Base-by-base conservation (phyloP, 2,888 invertebrate genomes). In the Microctonus hyperodae region DNA sequence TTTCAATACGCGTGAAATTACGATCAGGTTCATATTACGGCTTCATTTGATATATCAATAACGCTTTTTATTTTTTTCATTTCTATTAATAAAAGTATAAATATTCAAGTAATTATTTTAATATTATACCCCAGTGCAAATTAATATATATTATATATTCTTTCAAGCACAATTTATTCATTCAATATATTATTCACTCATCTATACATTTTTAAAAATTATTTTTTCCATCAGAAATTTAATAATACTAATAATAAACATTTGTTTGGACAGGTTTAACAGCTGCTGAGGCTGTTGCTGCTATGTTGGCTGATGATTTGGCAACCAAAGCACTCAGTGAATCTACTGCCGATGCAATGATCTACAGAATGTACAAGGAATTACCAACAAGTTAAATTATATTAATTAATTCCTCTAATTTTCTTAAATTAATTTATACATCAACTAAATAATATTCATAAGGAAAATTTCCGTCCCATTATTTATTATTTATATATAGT, bases 251-350 rank as follows among this genome's bases (percentile, higher is more conserved):
- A 44, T 9, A 20, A 44, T 44, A 11, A 23, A 63, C 33, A 63
- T 67, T 62, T 62, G 33, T 62, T 63, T 23, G 13, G 58, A 35
- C 74, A 83, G 83, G 83, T 73, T 74, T 81, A 65, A 79, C 78
- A 80, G 83, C 83, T 33, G 82, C 82, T 28, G 83, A 83, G 73
- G 83, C 83, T 56, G 81, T 83, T 11, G 83, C 83, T 11, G 83
- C 83, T 28, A 83, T 83, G 82, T 74, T 83, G 28, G 81, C 79
- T 62, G 82, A 83, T 64, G 82, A 83, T 67, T 72, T 83, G 69
- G 78, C 83, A 4, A 80, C 78, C 16, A 83, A 83, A 63, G 80
- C 78, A 11, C 76, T 83, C 22, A 81, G 72, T 71, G 82, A 82
- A 56, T 78, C 77, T 72, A 74, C 75, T 13, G 75, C 80, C 50